Base-by-base conservation (phyloP, 2,888 invertebrate genomes). In the Patella caerulea region DNA sequence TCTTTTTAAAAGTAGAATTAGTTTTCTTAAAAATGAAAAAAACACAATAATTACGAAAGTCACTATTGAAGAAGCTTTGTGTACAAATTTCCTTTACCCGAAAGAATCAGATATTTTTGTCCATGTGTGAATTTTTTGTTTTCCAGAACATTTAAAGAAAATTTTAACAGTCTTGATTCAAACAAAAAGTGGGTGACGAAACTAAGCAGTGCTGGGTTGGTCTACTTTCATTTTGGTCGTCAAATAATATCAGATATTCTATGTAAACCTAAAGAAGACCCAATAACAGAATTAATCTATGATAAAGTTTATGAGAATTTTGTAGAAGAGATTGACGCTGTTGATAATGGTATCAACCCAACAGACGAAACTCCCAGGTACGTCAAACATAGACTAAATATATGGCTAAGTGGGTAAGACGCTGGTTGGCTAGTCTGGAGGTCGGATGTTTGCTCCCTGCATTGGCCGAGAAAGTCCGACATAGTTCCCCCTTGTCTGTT, bases 301-400 rank as follows among this genome's bases (percentile, higher is more conserved):
- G 89, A 92, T 77, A 92, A 92, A 83, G 93, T 99, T 0, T 99
- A 99, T 91, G 95, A 96, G 83, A 94, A 94, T 78, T 96, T 99
- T 77, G 94, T 99, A 17, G 95, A 96, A 92, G 98, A 98, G 93
- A 94, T 99, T 79, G 99, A 99, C 92, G 99, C 96, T 0, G 95
- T 98, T 77, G 99, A 99, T 91, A 99, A 99, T 93, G 99, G 99
- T n/a, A 94, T 98, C 0, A 94, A 95, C 76, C 95, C 96, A 93
- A 94, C 94, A 81, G 94, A 95, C 70, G 95, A 94, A 2, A 85
- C 84, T 75, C 89, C 90, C 52, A 88, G 89, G 91, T 90, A 82
- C 73, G 75, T 14, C 14, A 73, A n/a, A 19, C 12, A 7, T 45
- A 45, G 45, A 9, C 45, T 45, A 9, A 45, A 45, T 45, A 45